Percentiles rank a stretch among this genome's conserved stretches.
Evolutionary conservation across 1,140 invertebrate species (phyloP).

Genomic region (Drosophila quadrilineata): DNA sequence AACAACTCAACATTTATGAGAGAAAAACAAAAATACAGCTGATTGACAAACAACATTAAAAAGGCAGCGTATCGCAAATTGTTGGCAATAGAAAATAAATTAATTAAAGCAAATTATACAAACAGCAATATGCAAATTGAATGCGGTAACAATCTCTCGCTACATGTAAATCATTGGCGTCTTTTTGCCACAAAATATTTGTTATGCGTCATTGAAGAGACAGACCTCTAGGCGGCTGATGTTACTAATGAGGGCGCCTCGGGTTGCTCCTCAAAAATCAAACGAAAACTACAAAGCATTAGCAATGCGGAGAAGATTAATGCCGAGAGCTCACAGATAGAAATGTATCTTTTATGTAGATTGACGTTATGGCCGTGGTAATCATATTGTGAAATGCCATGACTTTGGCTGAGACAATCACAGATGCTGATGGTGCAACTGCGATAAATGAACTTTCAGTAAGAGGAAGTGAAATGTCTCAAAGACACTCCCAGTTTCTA

Average conservation of each 20-base stretch:
- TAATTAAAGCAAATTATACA: constrained; percentile 39
- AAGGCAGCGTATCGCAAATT: constrained; percentile 16
- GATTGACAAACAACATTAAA: constrained; percentile 20
- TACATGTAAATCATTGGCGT: constrained; percentile 8
- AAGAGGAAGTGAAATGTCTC: not conserved
- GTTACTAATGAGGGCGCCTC: constrained; percentile 4
- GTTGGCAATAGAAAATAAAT: constrained; percentile 30
- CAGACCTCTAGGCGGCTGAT: not conserved
- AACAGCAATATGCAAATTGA: constrained; percentile 29
- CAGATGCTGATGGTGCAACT: constrained; percentile 10
- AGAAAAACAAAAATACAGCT: constrained; percentile 1
- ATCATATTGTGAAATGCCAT: constrained; percentile 1
- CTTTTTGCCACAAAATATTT: constrained; percentile 22
- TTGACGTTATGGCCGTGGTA: too few species aligned
- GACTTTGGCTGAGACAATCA: constrained; percentile 5
- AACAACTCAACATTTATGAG: not conserved
- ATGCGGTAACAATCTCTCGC: constrained; percentile 45
- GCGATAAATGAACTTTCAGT: constrained; percentile 13
- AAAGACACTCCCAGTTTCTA: not conserved
- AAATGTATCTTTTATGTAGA: not conserved
- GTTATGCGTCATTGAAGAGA: constrained; percentile 55
- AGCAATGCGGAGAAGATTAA: not conserved
- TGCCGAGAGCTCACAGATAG: not conserved
- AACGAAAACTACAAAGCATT: constrained; percentile 25
- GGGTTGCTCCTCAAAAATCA: not conserved